These are phyloP conservation scores for Muntiacus reevesi DNA, from an alignment of 2,113 vertebrate species.

Conservation along the genomic window DNA sequence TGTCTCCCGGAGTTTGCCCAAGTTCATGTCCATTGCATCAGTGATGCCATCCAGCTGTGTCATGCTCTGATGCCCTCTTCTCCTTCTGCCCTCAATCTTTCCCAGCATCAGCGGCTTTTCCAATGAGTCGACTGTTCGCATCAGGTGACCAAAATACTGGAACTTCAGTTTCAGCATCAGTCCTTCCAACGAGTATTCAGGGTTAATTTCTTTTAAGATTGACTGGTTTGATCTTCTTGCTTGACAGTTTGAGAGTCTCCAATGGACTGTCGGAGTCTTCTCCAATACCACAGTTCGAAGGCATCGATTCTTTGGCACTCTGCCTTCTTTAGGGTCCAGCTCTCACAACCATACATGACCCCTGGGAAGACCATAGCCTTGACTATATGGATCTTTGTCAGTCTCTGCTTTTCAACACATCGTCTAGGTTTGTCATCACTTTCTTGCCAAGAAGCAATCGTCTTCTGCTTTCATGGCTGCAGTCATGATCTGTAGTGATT, in stretches of 20 bases:
- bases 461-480: not conserved
- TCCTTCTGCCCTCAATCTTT: not conserved
- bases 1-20: not conserved
- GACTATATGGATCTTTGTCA: not conserved
- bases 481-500: not conserved
- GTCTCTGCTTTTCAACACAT: not conserved
- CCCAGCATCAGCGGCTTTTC: not conserved
- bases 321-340: not conserved
- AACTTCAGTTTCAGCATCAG: not conserved
- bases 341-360: not conserved
- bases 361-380: not conserved
- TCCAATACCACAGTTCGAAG: not conserved
- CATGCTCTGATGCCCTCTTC: not conserved
- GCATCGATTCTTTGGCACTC: not conserved
- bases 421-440: not conserved
- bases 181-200: not conserved
- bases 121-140: not conserved
- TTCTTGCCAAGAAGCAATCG: not conserved
- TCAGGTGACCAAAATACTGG: not conserved
- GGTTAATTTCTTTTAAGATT: not conserved
- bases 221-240: not conserved
- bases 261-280: not conserved
- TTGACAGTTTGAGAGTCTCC: not conserved
- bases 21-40: not conserved
- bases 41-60: not conserved